Conservation (phyloP, 2,888 invertebrate species). For the Erebia aethiops region DNA sequence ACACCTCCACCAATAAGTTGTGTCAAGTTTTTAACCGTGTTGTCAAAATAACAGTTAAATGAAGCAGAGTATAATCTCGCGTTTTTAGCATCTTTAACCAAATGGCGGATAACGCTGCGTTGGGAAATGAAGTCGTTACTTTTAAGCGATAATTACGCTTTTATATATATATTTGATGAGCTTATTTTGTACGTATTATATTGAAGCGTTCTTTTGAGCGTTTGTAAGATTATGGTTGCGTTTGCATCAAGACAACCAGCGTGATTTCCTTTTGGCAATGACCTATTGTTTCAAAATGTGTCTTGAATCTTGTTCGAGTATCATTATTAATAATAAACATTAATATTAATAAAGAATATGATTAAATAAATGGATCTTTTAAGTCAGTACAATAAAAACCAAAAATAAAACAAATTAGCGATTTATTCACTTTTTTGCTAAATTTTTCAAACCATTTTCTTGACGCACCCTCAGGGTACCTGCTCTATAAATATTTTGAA, state of each 20-base stretch:
- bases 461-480: too few species aligned
- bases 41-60: neutral
- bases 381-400: too few species aligned
- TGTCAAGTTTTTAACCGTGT: neutral
- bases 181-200: slow-evolving; percentile 28
- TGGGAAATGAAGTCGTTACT: slow-evolving; percentile 36
- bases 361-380: too few species aligned
- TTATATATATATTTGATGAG: slow-evolving; percentile 33
- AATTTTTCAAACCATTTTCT: too few species aligned
- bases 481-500: too few species aligned
- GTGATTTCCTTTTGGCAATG: slow-evolving; percentile 1
- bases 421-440: too few species aligned
- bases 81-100: slow-evolving; percentile 43
- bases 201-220: slow-evolving; percentile 25
- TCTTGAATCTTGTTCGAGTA: neutral
- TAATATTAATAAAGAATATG: too few species aligned
- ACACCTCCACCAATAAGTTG: neutral
- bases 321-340: too few species aligned
- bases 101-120: slow-evolving; percentile 29
- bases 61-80: slow-evolving; percentile 7
- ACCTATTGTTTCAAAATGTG: neutral
- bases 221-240: slow-evolving; percentile 12
- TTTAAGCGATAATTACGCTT: slow-evolving; percentile 32
- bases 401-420: too few species aligned
- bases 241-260: neutral